Evolutionary conservation across 2,113 vertebrate genomes (phyloP), one percentile per base, ranked within the genome.

Genomic region (Bettongia penicillata): DNA sequence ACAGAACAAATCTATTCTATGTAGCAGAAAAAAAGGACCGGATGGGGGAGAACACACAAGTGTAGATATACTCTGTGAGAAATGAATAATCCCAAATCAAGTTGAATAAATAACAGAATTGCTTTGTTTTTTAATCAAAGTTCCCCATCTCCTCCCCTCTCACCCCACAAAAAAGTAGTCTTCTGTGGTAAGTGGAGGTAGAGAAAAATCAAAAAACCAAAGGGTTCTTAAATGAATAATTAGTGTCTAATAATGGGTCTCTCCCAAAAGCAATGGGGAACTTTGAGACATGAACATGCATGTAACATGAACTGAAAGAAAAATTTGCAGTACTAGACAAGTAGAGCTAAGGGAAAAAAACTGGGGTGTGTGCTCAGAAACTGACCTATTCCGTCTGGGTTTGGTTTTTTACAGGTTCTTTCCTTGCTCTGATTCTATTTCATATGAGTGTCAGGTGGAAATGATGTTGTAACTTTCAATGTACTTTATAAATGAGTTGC

Each of bases 381-480:
- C 6, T 23, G n/a, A 84, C 19, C 5, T 84, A 8, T 84, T 84
- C 68, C 23, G 37, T 43, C 9, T 43, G n/a, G n/a, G 19, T 43
- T 84, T 43, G 16, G 16, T 77, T 84, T 43, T 84, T 84, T 84
- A 7, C 19, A 84, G 6, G 11, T 25, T 77, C n/a, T 95, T 77
- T 90, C 92, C 94, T 84, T 97, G 68, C 23, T 90, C 26, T 43
- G 68, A 91, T 93, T 97, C 68, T 28, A 43, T 43, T 77, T 84
- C 68, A 84, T 19, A 23, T 84, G 37, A 84, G n/a, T 43, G n/a
- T 23, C n/a, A 84, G n/a, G 16, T 84, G 68, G 68, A 84, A 84
- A 84, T 84, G 16, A 84, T 84, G 6, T 23, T 84, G 19, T 84
- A 43, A 23, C 5, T 0, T 19, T 84, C 16, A 22, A 43, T 84